Percentiles rank a stretch among this genome's conserved stretches.
Evolutionary conservation across 2,797 vertebrate species (phyloP).

Genomic region (Arremon brunneinucha): DNA sequence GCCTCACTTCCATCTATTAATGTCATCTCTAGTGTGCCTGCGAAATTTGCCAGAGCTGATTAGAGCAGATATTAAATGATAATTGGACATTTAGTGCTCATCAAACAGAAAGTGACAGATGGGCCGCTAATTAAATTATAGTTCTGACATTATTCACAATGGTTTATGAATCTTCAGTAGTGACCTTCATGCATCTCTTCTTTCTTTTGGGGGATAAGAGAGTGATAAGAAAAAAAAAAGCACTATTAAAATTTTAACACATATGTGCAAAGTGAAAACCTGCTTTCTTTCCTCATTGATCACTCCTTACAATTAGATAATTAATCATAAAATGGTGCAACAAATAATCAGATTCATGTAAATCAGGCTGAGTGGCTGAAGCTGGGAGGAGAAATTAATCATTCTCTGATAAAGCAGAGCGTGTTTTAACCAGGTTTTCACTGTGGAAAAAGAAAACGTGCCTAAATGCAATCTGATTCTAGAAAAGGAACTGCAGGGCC

Average conservation of each 20-base stretch:
- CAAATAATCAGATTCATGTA: conserved; percentile 22
- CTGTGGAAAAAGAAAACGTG: neutral
- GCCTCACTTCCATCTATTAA: conserved; percentile 83
- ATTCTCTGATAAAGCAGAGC: neutral
- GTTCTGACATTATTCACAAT: conserved; percentile 91
- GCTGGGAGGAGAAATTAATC: conserved; percentile 21
- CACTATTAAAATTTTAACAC: neutral
- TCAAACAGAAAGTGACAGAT: conserved; percentile 99
- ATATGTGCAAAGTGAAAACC: neutral
- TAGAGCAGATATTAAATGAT: conserved; percentile 99
- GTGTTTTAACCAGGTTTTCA: conserved; percentile 17
- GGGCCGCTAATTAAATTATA: conserved; percentile 98
- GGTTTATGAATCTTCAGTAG: conserved; percentile 80
- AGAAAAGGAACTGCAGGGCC: neutral
- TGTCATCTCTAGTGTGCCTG: conserved; percentile 83
- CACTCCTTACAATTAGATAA: neutral
- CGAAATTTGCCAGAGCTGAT: conserved; percentile 98
- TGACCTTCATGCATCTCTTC: conserved; percentile 89
- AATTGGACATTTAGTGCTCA: conserved; percentile 99
- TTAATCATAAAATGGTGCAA: neutral
- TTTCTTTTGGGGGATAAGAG: conserved; percentile 32
- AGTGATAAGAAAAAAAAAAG: neutral
- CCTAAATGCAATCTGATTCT: neutral
- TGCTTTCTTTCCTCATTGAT: neutral
- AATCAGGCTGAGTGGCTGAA: conserved; percentile 24